A percentile compares a stretch with the other conserved stretches of the same genome.
phyloP scores from a whole-genome alignment of 2,888 invertebrate genomes.

The Mimumesa dahlbomi region DNA sequence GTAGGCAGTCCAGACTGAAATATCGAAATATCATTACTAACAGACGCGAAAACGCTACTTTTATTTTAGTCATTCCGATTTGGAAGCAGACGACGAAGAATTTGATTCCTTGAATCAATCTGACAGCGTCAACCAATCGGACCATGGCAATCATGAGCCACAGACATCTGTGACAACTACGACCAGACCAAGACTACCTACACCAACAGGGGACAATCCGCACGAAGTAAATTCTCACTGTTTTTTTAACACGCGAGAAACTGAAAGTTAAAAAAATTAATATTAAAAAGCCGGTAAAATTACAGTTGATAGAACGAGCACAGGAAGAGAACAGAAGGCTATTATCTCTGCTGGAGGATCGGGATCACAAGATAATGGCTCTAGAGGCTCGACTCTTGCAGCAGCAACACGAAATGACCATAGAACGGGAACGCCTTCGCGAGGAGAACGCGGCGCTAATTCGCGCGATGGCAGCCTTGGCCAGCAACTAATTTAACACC shows the following conservation, averaged over 20 bases:
- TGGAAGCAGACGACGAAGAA: conserved; percentile 84
- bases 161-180: conserved; percentile 66
- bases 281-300: too few relatives aligned
- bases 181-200: conserved; percentile 75
- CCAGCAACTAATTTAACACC: conserved; percentile 67
- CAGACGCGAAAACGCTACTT: conserved; percentile 23
- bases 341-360: conserved; percentile 76
- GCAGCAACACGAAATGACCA: conserved; percentile 74
- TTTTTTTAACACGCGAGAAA: not conserved
- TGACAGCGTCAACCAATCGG: conserved; percentile 75
- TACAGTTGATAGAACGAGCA: conserved; percentile 77
- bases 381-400: conserved; percentile 77
- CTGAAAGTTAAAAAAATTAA: too few relatives aligned
- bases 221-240: conserved; percentile 75
- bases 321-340: conserved; percentile 79
- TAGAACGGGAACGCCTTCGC: conserved; percentile 75
- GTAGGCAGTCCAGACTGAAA: conserved; percentile 25
- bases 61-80: conserved; percentile 82
- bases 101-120: conserved; percentile 82
- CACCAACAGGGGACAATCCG: conserved; percentile 78
- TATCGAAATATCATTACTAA: conserved; percentile 32
- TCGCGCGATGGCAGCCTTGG: conserved; percentile 76
- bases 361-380: conserved; percentile 78
- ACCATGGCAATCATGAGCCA: conserved; percentile 72
- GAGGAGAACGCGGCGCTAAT: conserved; percentile 78